phyloP scores from a whole-genome alignment of 2,113 vertebrate species.

The Spilogale gracilis region DNA sequence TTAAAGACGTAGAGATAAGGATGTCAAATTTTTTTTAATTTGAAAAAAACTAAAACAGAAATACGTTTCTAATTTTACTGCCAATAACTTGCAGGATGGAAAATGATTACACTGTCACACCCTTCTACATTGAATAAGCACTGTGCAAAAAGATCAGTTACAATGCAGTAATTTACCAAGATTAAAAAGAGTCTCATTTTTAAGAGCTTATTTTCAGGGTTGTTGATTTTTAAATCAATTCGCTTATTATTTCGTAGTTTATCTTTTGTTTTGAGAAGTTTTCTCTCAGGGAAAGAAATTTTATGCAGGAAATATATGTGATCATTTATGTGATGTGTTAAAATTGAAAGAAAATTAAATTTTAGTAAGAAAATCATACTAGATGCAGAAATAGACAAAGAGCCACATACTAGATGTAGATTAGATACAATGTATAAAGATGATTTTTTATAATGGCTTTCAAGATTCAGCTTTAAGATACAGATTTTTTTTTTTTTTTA shows the following conservation, averaged over 20 bases:
- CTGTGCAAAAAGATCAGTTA: neutral
- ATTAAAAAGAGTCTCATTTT: conserved; percentile 45
- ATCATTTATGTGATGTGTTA: neutral
- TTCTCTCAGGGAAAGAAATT: neutral
- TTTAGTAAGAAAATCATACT: conserved; percentile 38
- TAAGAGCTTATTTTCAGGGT: conserved; percentile 42
- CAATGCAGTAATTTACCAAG: neutral
- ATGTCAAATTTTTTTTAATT: conserved; percentile 16
- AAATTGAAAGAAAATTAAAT: conserved; percentile 52
- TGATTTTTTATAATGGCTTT: conserved; percentile 9
- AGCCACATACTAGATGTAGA: neutral
- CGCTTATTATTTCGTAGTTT: conserved; percentile 17
- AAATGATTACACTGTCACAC: conserved; percentile 44
- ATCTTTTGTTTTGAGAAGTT: conserved; percentile 16
- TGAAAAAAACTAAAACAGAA: neutral
- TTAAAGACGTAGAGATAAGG: neutral
- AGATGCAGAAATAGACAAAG: neutral
- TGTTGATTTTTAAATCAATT: conserved; percentile 54
- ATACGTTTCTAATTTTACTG: conserved; percentile 63
- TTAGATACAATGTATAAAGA: neutral
- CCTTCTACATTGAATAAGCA: conserved; percentile 53
- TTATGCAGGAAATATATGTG: conserved; percentile 11
- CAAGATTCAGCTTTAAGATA: conserved; percentile 5
- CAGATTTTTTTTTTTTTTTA: neutral
- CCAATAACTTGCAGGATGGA: conserved; percentile 41